Percentiles rank a stretch among this genome's conserved stretches.
Conservation (phyloP, 2,888 invertebrate species). For the Troglohyphantes excavatus region DNA sequence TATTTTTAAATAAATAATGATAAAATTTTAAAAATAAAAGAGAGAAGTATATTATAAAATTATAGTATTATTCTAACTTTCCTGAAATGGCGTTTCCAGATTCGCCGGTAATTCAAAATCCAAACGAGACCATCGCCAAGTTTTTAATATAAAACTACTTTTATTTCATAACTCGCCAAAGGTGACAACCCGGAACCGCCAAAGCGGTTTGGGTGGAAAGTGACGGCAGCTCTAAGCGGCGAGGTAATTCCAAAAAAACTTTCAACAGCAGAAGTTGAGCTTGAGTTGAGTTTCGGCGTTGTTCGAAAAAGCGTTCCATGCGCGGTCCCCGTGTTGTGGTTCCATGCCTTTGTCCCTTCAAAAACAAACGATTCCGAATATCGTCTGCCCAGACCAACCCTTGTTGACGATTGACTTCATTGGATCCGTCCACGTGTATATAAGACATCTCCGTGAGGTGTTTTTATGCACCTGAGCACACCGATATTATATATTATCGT, state of each 20-base stretch:
- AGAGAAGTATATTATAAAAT: no score
- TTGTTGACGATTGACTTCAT: background rate
- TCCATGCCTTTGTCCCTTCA: background rate
- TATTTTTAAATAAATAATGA: no score
- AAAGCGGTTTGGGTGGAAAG: slow-evolving; percentile 1
- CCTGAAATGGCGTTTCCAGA: no score
- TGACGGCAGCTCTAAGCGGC: slow-evolving; percentile 36
- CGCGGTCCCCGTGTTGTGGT: background rate
- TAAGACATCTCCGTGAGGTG: slow-evolving; percentile 13
- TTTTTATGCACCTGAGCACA: slow-evolving; percentile 32
- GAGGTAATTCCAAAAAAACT: slow-evolving; percentile 75
- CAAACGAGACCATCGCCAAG: no score
- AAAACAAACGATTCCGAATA: background rate
- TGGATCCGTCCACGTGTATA: background rate
- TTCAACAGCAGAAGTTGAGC: slow-evolving; percentile 12
- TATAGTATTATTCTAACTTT: no score
- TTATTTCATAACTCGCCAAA: slow-evolving; percentile 28
- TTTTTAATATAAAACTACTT: no score
- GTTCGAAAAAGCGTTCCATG: background rate
- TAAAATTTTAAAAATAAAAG: no score
- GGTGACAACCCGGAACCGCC: slow-evolving; percentile 27
- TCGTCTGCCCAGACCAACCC: background rate
- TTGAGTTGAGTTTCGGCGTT: background rate
- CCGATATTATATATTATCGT: slow-evolving; percentile 19
- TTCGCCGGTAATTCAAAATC: no score